These are phyloP conservation scores for Clostera curtula DNA, from an alignment of 2,888 invertebrate species.

Conservation along the genomic window DNA sequence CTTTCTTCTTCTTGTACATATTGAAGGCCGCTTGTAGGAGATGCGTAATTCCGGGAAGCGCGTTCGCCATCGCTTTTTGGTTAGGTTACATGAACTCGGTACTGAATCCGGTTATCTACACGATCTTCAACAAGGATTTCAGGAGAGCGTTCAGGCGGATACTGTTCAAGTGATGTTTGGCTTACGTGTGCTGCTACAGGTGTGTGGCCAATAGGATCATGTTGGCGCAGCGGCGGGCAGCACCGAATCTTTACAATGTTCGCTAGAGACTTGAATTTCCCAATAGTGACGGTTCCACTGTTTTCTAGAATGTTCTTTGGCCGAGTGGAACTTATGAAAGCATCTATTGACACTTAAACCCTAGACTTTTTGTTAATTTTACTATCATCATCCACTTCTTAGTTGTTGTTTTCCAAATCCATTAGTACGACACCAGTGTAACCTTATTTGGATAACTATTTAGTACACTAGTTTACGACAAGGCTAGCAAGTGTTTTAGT, in stretches of 20 bases:
- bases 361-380: too few relatives aligned
- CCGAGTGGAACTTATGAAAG: constrained; percentile 7
- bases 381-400: too few relatives aligned
- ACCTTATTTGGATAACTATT: too few relatives aligned
- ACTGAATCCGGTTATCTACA: constrained; percentile 96
- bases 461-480: too few relatives aligned
- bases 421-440: too few relatives aligned
- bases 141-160: constrained; percentile 95
- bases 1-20: constrained; percentile 96
- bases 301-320: constrained; percentile 4
- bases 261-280: constrained; percentile 41
- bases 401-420: too few relatives aligned
- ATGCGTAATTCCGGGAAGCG: constrained; percentile 86
- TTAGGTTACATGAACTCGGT: constrained; percentile 98
- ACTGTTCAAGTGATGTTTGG: constrained; percentile 95
- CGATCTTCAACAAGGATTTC: constrained; percentile 98
- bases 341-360: too few relatives aligned
- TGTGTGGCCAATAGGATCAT: constrained; percentile 79
- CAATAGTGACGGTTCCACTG: constrained; percentile 12
- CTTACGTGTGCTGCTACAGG: constrained; percentile 87
- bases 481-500: too few relatives aligned
- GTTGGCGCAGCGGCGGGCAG: constrained; percentile 77
- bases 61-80: constrained; percentile 96
- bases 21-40: constrained; percentile 85
- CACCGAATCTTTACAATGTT: constrained; percentile 76